Evolutionary conservation across 2,113 vertebrate species (phyloP).

Genomic region (Alethe diademata): DNA sequence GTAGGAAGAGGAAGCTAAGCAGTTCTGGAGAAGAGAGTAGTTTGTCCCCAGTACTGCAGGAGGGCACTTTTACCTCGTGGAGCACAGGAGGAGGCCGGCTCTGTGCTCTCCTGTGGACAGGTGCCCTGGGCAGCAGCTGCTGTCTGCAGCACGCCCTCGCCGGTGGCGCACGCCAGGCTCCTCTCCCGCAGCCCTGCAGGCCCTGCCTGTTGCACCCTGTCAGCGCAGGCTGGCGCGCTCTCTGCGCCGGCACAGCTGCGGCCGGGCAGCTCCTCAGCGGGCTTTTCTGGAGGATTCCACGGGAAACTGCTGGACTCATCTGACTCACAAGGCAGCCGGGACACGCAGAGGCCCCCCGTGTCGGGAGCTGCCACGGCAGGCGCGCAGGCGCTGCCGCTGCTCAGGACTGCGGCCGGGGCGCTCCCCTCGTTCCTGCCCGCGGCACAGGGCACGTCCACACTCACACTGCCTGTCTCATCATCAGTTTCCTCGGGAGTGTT

Average conservation of each 20-base stretch:
- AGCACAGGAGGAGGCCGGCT: neutral
- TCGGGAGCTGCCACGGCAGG: neutral
- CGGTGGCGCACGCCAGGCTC: rapidly evolving
- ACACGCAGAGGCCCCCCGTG: rapidly evolving
- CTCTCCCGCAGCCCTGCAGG: neutral
- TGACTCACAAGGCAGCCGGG: conserved; percentile 55
- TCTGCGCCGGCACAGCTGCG: neutral
- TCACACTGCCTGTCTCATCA: conserved; percentile 55
- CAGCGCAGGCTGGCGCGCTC: rapidly evolving
- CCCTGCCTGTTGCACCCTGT: neutral
- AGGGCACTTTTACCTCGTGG: conserved; percentile 32
- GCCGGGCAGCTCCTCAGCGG: neutral
- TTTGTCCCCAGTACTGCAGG: neutral
- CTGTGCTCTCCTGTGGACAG: neutral
- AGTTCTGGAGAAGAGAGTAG: neutral
- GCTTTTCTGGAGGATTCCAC: neutral
- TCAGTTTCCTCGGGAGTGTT: conserved; percentile 78
- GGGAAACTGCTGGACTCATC: conserved; percentile 52
- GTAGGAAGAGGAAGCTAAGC: neutral
- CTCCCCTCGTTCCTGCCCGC: neutral
- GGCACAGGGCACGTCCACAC: neutral
- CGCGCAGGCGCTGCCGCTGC: rapidly evolving
- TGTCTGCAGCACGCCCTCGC: rapidly evolving
- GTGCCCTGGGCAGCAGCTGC: neutral
- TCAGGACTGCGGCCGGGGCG: rapidly evolving